A percentile compares a stretch with the other conserved stretches of the same genome.
These are phyloP conservation scores for Dicranocentrus wangi DNA, from an alignment of 2,888 invertebrate genomes.

Conservation along the genomic window DNA sequence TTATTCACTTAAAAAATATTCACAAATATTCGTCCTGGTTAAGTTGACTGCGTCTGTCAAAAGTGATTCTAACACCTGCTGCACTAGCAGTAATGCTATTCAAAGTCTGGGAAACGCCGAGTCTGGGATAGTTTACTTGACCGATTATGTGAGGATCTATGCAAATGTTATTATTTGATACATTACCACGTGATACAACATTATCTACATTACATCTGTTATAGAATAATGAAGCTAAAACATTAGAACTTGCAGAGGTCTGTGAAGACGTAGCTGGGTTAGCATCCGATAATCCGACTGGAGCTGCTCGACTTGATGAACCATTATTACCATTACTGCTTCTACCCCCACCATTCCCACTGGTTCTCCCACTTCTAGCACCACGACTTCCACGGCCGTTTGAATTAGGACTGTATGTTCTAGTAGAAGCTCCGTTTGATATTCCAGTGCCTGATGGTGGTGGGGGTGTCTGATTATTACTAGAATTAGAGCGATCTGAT, in stretches of 20 bases:
- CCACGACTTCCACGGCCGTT: slow-evolving; percentile 40
- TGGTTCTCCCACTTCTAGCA: slow-evolving; percentile 33
- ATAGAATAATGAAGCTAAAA: slow-evolving; percentile 20
- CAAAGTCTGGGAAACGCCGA: slow-evolving; percentile 12
- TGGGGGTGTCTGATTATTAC: slow-evolving; percentile 66
- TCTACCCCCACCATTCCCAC: slow-evolving; percentile 47
- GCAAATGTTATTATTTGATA: slow-evolving; percentile 44
- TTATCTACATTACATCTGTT: slow-evolving; percentile 35
- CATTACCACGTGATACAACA: slow-evolving; percentile 17
- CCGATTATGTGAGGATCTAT: slow-evolving; percentile 34
- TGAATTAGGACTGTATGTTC: slow-evolving; percentile 51
- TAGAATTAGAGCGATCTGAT: slow-evolving; percentile 70
- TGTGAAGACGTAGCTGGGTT: not conserved
- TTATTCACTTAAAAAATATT: not conserved
- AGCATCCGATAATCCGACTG: slow-evolving; percentile 11
- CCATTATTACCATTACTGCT: slow-evolving; percentile 31
- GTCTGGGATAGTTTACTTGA: slow-evolving; percentile 34
- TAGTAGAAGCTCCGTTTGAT: slow-evolving; percentile 40
- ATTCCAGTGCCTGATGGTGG: slow-evolving; percentile 55
- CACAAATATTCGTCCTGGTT: slow-evolving; percentile 45
- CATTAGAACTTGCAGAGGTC: slow-evolving; percentile 28
- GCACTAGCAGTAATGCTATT: slow-evolving; percentile 28
- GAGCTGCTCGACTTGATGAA: slow-evolving; percentile 38
- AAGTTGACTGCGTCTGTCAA: slow-evolving; percentile 23
- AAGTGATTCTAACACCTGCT: slow-evolving; percentile 23